phyloP scores from a whole-genome alignment of 1,140 invertebrate genomes.

The Pseudomyrmex pallidus region DNA sequence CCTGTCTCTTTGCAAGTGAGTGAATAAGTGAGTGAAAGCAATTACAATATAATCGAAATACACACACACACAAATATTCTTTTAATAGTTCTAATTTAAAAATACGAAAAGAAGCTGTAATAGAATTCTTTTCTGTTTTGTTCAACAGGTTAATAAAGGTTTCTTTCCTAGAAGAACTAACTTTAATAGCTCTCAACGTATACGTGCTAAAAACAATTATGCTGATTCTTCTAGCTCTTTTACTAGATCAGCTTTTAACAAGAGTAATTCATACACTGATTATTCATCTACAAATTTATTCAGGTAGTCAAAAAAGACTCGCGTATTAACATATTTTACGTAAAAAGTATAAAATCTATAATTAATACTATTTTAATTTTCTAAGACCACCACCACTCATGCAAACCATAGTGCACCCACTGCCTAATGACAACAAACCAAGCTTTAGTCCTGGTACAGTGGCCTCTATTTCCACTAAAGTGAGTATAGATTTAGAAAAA shows the following conservation, averaged over 20 bases:
- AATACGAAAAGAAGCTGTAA: too few species aligned
- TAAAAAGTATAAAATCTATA: neutral
- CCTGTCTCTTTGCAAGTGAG: too few species aligned
- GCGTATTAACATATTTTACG: neutral
- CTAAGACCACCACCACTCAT: slow-evolving; percentile 24
- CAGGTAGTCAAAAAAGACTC: slow-evolving; percentile 38
- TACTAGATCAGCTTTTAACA: slow-evolving; percentile 9
- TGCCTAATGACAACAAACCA: slow-evolving; percentile 19
- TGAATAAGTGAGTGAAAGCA: too few species aligned
- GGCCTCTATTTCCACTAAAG: slow-evolving; percentile 55
- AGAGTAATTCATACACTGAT: slow-evolving; percentile 3
- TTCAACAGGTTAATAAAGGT: neutral
- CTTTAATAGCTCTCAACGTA: neutral
- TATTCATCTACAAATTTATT: slow-evolving; percentile 9
- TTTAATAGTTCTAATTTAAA: too few species aligned
- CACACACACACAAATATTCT: too few species aligned
- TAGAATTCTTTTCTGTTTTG: slow-evolving; percentile 5
- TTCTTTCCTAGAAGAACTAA: neutral
- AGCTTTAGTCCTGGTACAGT: slow-evolving; percentile 14
- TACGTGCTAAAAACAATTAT: neutral
- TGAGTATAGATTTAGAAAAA: slow-evolving; percentile 22
- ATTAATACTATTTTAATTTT: slow-evolving; percentile 29
- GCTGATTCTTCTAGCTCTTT: neutral
- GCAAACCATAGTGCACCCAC: slow-evolving; percentile 8
- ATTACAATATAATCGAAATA: too few species aligned